Evolutionary conservation across 2,113 vertebrate genomes (phyloP).

Genomic region (Labeo catla): DNA sequence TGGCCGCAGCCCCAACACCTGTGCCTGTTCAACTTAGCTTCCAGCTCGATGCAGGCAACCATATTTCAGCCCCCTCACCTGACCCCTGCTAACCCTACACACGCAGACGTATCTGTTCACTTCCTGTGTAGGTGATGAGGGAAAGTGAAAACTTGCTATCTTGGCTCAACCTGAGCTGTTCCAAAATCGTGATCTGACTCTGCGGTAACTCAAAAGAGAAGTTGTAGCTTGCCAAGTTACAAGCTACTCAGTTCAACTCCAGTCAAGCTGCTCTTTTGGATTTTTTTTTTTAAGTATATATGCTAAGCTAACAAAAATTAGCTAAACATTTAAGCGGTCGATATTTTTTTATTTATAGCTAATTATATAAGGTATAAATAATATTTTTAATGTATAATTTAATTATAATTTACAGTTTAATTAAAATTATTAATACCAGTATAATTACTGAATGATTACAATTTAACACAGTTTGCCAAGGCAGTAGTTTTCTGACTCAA

Average conservation of each 20-base stretch:
- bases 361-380: too few relatives aligned
- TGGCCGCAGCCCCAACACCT: slow-evolving; percentile 63
- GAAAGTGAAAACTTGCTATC: slow-evolving; percentile 8
- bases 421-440: too few relatives aligned
- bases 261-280: not conserved
- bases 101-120: not conserved
- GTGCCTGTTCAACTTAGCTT: slow-evolving; percentile 36
- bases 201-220: not conserved
- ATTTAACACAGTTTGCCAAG: too few relatives aligned
- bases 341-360: not conserved
- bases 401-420: too few relatives aligned
- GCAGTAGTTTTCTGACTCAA: too few relatives aligned
- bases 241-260: not conserved
- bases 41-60: slow-evolving; percentile 19
- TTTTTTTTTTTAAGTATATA: too few relatives aligned
- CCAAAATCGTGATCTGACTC: not conserved
- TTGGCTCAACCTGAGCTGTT: not conserved
- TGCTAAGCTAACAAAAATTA: not conserved
- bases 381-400: too few relatives aligned
- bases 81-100: slow-evolving; percentile 21
- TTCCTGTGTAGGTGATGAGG: slow-evolving; percentile 24
- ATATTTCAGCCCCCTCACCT: slow-evolving; percentile 30
- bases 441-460: too few relatives aligned
- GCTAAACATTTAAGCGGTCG: not conserved
- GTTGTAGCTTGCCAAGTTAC: slow-evolving; percentile 7